phyloP scores from a whole-genome alignment of 64 coral and sea anemone genomes.

The Orbicella faveolata region DNA sequence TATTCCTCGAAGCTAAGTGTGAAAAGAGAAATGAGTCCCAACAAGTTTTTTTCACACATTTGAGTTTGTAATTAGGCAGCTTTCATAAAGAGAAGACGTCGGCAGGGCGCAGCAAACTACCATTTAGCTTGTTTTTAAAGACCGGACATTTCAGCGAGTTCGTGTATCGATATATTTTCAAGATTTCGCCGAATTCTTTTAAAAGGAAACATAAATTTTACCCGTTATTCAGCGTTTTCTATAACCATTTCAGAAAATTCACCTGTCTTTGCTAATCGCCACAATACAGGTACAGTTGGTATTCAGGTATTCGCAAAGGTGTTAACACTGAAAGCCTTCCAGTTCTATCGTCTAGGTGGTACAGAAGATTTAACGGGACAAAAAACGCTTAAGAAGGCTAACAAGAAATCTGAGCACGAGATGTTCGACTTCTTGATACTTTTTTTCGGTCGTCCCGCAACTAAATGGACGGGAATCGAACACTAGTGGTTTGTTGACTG shows the following conservation, averaged over 20 bases:
- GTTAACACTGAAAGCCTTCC: slow-evolving; percentile 78
- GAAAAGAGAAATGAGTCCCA: slow-evolving; percentile 15
- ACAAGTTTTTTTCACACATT: slow-evolving; percentile 32
- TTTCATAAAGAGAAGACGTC: slow-evolving; percentile 1
- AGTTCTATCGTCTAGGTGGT: slow-evolving; percentile 54
- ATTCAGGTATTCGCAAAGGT: slow-evolving; percentile 86
- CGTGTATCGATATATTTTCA: slow-evolving; percentile 8
- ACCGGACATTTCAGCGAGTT: not conserved
- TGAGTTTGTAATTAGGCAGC: slow-evolving; percentile 23
- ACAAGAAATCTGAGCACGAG: slow-evolving; percentile 11
- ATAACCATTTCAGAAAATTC: slow-evolving; percentile 35
- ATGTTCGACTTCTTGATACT: not conserved
- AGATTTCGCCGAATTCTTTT: not conserved
- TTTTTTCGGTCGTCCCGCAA: not conserved
- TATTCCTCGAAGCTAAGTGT: slow-evolving; percentile 28
- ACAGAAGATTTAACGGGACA: slow-evolving; percentile 57
- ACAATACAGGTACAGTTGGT: slow-evolving; percentile 75
- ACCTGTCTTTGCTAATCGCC: slow-evolving; percentile 66
- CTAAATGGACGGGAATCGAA: not conserved
- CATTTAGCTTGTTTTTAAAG: not conserved
- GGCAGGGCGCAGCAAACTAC: not conserved
- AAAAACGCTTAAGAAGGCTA: slow-evolving; percentile 65
- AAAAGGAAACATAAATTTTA: not conserved
- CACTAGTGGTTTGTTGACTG: not conserved
- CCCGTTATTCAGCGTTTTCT: not conserved